phyloP scores from a whole-genome alignment of 2,888 invertebrate genomes.

The Omphaloscelis lunosa region DNA sequence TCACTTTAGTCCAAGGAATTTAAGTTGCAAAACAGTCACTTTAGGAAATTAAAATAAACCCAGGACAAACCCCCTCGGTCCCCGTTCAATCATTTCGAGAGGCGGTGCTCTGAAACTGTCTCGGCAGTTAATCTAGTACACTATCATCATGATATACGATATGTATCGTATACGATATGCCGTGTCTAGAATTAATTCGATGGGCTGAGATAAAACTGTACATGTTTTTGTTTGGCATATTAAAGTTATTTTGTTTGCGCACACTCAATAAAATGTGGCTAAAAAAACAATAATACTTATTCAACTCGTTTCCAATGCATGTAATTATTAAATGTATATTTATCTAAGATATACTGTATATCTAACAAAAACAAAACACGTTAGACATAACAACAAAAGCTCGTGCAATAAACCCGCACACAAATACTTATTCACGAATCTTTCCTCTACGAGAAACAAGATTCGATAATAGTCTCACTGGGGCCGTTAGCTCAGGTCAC shows the following conservation, averaged over 20 bases:
- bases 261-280: too few species aligned
- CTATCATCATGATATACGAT: conserved; percentile 76
- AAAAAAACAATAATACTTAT: neutral
- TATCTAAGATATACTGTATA: neutral
- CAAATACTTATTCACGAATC: conserved; percentile 75
- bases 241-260: neutral
- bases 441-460: conserved; percentile 75
- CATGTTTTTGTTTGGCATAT: neutral
- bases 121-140: conserved; percentile 81
- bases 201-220: neutral
- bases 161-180: conserved; percentile 67
- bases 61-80: conserved; percentile 86
- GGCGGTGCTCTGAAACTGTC: conserved; percentile 84
- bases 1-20: conserved; percentile 80
- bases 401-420: conserved; percentile 68
- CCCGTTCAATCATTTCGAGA: conserved; percentile 90
- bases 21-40: conserved; percentile 89
- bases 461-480: conserved; percentile 81
- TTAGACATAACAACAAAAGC: conserved; percentile 58
- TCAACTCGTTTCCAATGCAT: neutral
- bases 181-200: conserved; percentile 13
- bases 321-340: neutral
- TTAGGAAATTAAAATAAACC: conserved; percentile 90
- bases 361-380: conserved; percentile 26
- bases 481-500: conserved; percentile 80